A percentile compares a stretch with the other conserved stretches of the same genome.
Evolutionary conservation across 2,888 invertebrate genomes (phyloP).

Genomic region (Cremastobaeus sp.): DNA sequence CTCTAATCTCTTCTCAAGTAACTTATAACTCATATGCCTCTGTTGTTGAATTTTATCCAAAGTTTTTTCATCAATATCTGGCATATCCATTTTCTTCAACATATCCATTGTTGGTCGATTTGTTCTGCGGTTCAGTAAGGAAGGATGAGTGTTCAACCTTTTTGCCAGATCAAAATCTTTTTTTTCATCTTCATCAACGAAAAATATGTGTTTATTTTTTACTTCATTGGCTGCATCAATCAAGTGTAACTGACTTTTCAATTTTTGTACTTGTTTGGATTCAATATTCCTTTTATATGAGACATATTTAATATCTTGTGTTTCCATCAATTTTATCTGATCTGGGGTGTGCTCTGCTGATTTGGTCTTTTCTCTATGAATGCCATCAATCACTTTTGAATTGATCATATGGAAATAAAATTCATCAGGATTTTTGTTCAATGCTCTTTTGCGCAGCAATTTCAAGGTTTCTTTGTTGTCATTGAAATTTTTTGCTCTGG

Average conservation of each 20-base stretch:
- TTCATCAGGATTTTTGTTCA: slow-evolving; percentile 98
- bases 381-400: slow-evolving; percentile 83
- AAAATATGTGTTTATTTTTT: slow-evolving; percentile 88
- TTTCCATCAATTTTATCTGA: slow-evolving; percentile 92
- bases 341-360: slow-evolving; percentile 88
- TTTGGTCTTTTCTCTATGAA: slow-evolving; percentile 83
- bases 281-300: slow-evolving; percentile 91
- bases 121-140: slow-evolving; percentile 83
- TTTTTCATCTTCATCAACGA: slow-evolving; percentile 84
- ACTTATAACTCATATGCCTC: slow-evolving; percentile 84
- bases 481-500: slow-evolving; percentile 88
- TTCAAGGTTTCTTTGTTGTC: slow-evolving; percentile 90
- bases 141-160: slow-evolving; percentile 87
- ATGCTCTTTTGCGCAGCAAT: slow-evolving; percentile 88
- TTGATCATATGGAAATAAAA: slow-evolving; percentile 99
- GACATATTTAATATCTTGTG: slow-evolving; percentile 94
- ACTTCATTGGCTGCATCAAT: slow-evolving; percentile 85
- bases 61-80: slow-evolving; percentile 81
- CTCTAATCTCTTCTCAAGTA: slow-evolving; percentile 86
- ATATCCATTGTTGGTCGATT: slow-evolving; percentile 84
- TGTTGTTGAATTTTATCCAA: slow-evolving; percentile 81
- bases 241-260: slow-evolving; percentile 90
- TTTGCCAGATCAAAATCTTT: slow-evolving; percentile 84
- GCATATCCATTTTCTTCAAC: slow-evolving; percentile 81
- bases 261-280: slow-evolving; percentile 85